Evolutionary conservation across 2,113 vertebrate genomes (phyloP).

Genomic region (Eudyptes chrysolophus): DNA sequence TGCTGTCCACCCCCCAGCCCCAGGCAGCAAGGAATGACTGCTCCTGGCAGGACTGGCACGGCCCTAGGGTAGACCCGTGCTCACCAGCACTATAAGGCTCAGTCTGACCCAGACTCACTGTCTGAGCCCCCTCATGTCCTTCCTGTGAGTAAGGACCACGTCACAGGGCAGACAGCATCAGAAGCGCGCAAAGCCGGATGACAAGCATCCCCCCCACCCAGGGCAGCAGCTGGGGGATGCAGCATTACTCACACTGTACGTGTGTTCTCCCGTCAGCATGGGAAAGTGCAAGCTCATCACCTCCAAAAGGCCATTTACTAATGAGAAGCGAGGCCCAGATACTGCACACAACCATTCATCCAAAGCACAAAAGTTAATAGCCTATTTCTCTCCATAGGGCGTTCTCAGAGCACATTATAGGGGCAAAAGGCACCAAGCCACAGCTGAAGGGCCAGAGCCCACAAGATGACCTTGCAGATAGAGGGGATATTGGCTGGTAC

Average conservation of each 20-base stretch:
- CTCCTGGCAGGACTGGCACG: not conserved
- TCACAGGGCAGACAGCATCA: not conserved
- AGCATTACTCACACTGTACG: too few species aligned
- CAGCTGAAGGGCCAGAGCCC: not conserved
- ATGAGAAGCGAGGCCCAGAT: too few species aligned
- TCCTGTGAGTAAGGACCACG: not conserved
- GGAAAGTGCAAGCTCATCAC: not conserved
- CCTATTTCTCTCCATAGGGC: not conserved
- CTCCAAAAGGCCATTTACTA: not conserved
- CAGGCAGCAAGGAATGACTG: rapidly evolving
- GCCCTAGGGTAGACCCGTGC: rapidly evolving
- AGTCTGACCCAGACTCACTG: not conserved
- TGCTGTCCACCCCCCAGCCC: not conserved
- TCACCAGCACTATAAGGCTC: rapidly evolving
- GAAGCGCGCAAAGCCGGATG: not conserved
- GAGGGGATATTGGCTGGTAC: not conserved
- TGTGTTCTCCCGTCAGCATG: rapidly evolving
- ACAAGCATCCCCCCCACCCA: not conserved
- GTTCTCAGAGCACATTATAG: not conserved
- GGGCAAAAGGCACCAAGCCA: not conserved
- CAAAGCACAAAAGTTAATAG: not conserved
- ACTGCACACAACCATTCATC: not conserved
- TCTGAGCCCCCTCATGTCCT: rapidly evolving
- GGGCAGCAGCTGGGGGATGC: not conserved
- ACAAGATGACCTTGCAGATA: not conserved